These are phyloP conservation scores for Lithosia quadra DNA, from an alignment of 2,888 invertebrate genomes.

Conservation along the genomic window DNA sequence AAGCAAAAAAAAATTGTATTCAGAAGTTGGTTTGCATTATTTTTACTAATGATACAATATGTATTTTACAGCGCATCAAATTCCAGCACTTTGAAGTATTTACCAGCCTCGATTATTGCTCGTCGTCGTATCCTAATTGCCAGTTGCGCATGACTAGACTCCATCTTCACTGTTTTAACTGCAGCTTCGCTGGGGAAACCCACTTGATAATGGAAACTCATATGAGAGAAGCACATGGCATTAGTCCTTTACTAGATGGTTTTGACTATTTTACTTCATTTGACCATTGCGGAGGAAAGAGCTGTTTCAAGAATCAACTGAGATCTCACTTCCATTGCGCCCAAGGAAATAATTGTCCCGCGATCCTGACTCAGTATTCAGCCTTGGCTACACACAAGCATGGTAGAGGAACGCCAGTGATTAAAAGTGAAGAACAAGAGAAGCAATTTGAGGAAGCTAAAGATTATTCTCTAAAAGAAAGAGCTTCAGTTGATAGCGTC, in stretches of 20 bases:
- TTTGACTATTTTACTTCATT: slow-evolving; percentile 92
- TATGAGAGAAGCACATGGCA: slow-evolving; percentile 94
- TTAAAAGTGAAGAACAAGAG: slow-evolving; percentile 78
- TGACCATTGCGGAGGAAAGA: slow-evolving; percentile 83
- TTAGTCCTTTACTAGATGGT: slow-evolving; percentile 93
- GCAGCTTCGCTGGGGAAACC: slow-evolving; percentile 93
- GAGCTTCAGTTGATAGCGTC: slow-evolving; percentile 79
- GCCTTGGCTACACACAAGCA: slow-evolving; percentile 84
- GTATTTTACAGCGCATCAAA: slow-evolving; percentile 80
- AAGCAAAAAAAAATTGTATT: neutral
- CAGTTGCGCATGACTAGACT: slow-evolving; percentile 88
- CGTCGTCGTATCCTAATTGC: slow-evolving; percentile 90
- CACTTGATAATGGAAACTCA: slow-evolving; percentile 93
- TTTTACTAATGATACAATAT: neutral
- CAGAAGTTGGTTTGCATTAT: too few species aligned
- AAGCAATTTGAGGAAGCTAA: slow-evolving; percentile 81
- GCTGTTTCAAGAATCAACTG: slow-evolving; percentile 82
- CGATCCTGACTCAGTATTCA: slow-evolving; percentile 83
- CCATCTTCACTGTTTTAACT: slow-evolving; percentile 96
- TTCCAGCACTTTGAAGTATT: slow-evolving; percentile 89
- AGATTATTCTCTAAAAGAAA: slow-evolving; percentile 84
- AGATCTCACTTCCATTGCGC: slow-evolving; percentile 83
- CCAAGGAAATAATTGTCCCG: slow-evolving; percentile 82
- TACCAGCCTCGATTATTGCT: slow-evolving; percentile 88
- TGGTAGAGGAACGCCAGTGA: slow-evolving; percentile 79